phyloP scores from a whole-genome alignment of 2,888 invertebrate species.

The Eledone cirrhosa region DNA sequence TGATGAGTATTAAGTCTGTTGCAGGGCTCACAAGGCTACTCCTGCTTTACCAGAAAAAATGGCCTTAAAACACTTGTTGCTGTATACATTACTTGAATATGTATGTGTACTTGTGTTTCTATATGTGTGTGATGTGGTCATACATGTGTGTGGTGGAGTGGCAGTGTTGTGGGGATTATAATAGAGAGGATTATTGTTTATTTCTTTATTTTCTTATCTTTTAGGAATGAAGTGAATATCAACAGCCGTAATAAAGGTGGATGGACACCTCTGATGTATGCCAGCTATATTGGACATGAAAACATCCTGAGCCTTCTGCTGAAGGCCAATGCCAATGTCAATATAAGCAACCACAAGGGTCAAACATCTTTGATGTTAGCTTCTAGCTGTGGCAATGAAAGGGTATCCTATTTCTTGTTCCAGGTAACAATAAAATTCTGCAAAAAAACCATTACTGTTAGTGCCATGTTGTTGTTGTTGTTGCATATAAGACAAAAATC shows the following conservation, averaged over 20 bases:
- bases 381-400: slow-evolving; percentile 70
- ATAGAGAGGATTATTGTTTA: too few relatives aligned
- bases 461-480: background rate
- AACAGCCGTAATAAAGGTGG: slow-evolving; percentile 65
- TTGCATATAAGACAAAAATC: background rate
- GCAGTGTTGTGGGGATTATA: too few relatives aligned
- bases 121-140: too few relatives aligned
- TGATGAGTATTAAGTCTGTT: too few relatives aligned
- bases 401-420: slow-evolving; percentile 64
- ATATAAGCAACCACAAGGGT: slow-evolving; percentile 61
- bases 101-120: too few relatives aligned
- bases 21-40: too few relatives aligned
- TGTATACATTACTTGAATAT: too few relatives aligned
- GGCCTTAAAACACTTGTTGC: too few relatives aligned
- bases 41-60: too few relatives aligned
- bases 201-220: slow-evolving; percentile 20
- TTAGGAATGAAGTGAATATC: slow-evolving; percentile 52
- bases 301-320: slow-evolving; percentile 64
- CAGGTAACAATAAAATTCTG: slow-evolving; percentile 50
- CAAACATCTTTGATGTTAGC: slow-evolving; percentile 70
- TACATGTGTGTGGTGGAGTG: too few relatives aligned
- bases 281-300: slow-evolving; percentile 67
- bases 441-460: background rate
- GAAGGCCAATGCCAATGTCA: slow-evolving; percentile 56
- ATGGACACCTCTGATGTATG: slow-evolving; percentile 69